These are phyloP conservation scores for Stegodyphus dumicola DNA, from an alignment of 1,140 invertebrate genomes.

Conservation along the genomic window DNA sequence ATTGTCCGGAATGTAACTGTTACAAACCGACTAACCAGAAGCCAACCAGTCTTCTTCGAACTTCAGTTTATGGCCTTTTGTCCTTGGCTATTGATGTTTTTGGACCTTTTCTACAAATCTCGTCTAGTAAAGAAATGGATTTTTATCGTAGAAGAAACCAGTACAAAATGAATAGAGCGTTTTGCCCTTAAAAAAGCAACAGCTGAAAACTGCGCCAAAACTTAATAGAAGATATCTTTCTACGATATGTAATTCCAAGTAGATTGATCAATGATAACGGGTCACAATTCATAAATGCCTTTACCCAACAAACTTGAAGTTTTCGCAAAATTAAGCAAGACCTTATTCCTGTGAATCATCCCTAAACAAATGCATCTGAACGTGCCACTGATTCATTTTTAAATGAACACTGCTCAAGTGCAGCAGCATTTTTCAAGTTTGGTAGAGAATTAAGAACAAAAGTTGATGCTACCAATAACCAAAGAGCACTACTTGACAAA, in stretches of 20 bases:
- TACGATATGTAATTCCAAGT: background rate
- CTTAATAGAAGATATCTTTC: background rate
- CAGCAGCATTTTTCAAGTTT: too few relatives aligned
- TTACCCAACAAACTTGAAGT: background rate
- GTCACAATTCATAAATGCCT: background rate
- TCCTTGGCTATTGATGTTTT: background rate
- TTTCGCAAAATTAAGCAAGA: background rate
- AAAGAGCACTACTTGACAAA: background rate
- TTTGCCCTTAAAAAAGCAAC: background rate
- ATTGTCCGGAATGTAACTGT: background rate
- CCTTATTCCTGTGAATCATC: background rate
- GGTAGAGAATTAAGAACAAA: too few relatives aligned
- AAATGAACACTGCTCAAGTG: background rate
- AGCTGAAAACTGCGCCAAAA: background rate
- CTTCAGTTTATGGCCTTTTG: background rate
- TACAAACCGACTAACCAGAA: background rate
- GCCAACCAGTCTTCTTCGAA: background rate
- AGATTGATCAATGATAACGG: conserved; percentile 16
- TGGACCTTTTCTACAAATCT: background rate
- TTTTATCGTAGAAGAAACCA: background rate
- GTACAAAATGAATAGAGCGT: background rate
- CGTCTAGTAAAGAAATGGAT: background rate
- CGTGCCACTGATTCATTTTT: background rate
- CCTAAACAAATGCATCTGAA: background rate
- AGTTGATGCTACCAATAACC: background rate